These are phyloP conservation scores for Drosophila seguyi DNA, from an alignment of 1,140 invertebrate species.

Conservation along the genomic window DNA sequence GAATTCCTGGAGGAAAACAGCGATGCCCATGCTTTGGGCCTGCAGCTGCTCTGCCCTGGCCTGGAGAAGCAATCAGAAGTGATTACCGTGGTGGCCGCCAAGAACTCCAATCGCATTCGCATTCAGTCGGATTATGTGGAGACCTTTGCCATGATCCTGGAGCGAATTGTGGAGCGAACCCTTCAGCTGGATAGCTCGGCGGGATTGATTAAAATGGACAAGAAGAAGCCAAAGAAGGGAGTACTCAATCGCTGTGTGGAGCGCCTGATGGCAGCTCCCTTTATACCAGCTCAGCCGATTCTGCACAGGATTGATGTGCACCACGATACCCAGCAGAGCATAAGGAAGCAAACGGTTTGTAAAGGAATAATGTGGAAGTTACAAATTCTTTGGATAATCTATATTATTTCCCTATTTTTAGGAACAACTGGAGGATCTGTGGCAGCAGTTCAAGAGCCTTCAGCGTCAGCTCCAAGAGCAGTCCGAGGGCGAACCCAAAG, in stretches of 20 bases:
- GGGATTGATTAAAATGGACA: constrained; percentile 63
- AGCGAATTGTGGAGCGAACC: constrained; percentile 64
- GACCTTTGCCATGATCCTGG: constrained; percentile 73
- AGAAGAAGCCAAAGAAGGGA: constrained; percentile 62
- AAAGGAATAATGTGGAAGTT: background rate
- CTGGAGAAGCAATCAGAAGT: constrained; percentile 67
- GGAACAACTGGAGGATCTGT: constrained; percentile 75
- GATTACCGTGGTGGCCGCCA: constrained; percentile 80
- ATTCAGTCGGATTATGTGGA: constrained; percentile 81
- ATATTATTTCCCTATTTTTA: background rate
- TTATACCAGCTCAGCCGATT: constrained; percentile 72
- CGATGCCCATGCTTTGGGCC: constrained; percentile 70
- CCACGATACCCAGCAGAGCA: constrained; percentile 76
- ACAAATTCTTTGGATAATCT: background rate
- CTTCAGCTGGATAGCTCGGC: constrained; percentile 51
- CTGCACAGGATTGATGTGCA: constrained; percentile 73
- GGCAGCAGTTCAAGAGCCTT: constrained; percentile 78
- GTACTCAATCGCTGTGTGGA: constrained; percentile 68
- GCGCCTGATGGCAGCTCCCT: constrained; percentile 67
- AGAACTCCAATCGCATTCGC: constrained; percentile 80
- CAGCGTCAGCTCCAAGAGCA: constrained; percentile 78
- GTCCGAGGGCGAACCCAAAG: constrained; percentile 78
- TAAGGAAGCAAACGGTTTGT: constrained; percentile 73
- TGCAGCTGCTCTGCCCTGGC: constrained; percentile 68
- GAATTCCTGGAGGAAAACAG: constrained; percentile 66